Percentiles rank a stretch among this genome's conserved stretches.
Conservation (phyloP, 2,797 vertebrate genomes). For the Argyrosomus regius region DNA sequence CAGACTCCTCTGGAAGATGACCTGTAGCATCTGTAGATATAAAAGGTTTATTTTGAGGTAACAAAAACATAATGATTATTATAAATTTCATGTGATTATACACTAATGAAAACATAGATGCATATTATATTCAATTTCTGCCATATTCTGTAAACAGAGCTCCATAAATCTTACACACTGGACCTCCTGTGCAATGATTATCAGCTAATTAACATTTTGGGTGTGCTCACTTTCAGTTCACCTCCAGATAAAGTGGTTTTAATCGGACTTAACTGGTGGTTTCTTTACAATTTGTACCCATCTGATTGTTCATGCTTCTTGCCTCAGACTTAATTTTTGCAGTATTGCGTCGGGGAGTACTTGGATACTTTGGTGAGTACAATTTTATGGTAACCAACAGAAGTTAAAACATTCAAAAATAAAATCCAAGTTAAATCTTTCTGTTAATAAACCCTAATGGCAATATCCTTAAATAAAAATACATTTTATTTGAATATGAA, state of each 20-base stretch:
- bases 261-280: not conserved
- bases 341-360: not conserved
- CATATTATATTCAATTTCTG: no score
- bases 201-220: not conserved
- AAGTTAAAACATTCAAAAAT: not conserved
- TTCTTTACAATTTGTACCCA: not conserved
- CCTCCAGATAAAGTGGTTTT: not conserved
- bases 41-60: no score
- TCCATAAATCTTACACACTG: no score
- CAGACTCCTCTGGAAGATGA: no score
- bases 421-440: not conserved
- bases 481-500: not conserved
- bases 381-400: not conserved
- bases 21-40: no score
- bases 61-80: no score
- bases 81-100: no score
- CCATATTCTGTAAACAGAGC: no score
- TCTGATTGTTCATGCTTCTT: no score
- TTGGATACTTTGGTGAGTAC: not conserved
- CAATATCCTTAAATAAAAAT: not conserved
- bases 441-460: not conserved
- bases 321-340: not conserved
- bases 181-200: not conserved
- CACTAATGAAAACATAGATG: no score
- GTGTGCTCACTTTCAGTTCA: not conserved